phyloP scores from a whole-genome alignment of 2,888 invertebrate species.

The Antheraea yamamai region DNA sequence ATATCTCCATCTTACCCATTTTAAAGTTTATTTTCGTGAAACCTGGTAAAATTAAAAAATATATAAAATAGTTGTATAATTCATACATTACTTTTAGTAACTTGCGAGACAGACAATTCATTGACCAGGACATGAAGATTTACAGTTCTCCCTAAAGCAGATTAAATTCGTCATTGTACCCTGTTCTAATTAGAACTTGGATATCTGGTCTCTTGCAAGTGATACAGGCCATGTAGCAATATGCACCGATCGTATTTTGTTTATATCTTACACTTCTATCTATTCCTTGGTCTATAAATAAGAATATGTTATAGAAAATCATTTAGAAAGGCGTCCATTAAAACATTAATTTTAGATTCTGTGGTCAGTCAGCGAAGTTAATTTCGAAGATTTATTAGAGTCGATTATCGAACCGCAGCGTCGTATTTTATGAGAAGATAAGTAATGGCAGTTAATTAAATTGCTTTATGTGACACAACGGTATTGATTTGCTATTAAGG shows the following conservation, averaged over 20 bases:
- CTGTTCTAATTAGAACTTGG: background rate
- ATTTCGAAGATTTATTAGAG: background rate
- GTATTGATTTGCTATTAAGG: background rate
- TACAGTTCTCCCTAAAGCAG: background rate
- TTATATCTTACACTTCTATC: too few relatives aligned
- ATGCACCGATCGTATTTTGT: background rate
- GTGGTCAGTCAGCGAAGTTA: background rate
- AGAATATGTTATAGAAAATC: background rate
- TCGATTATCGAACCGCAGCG: background rate
- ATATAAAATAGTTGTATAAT: too few relatives aligned
- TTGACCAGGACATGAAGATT: background rate
- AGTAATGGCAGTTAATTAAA: background rate
- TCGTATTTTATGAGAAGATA: slow-evolving; percentile 2
- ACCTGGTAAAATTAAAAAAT: too few relatives aligned
- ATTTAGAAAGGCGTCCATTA: background rate
- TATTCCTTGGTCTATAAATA: too few relatives aligned
- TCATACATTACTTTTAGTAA: too few relatives aligned
- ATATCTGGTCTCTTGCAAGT: background rate
- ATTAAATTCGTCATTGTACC: background rate
- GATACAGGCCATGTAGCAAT: background rate
- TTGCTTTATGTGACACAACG: background rate
- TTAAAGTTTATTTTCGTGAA: background rate
- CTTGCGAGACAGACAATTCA: too few relatives aligned
- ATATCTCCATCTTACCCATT: background rate
- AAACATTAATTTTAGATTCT: background rate